phyloP scores from a whole-genome alignment of 2,113 vertebrate species.

The Dasyornis broadbenti region DNA sequence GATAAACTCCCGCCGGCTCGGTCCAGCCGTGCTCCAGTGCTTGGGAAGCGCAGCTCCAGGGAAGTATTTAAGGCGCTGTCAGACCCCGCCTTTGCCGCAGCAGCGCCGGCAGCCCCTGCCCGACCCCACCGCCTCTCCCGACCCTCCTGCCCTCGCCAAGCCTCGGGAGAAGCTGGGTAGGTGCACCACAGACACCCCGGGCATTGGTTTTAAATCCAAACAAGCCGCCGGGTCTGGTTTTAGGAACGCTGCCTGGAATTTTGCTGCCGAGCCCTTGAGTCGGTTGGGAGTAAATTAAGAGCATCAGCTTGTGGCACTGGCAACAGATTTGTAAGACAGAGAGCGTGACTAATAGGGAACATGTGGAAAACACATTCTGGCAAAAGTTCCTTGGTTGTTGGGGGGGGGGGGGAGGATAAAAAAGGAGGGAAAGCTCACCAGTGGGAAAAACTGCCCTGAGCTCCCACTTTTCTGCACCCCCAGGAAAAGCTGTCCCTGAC shows the following conservation, averaged over 20 bases:
- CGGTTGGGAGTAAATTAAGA: not conserved
- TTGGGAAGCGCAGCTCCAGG: not conserved
- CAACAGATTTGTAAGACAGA: not conserved
- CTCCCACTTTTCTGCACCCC: not conserved
- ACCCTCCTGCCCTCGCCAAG: not conserved
- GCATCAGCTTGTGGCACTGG: not conserved
- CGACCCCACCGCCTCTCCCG: not conserved
- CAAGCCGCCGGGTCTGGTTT: not conserved
- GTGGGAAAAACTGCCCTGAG: not conserved
- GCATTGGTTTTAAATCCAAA: not conserved
- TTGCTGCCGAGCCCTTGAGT: not conserved
- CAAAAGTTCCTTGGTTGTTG: not conserved
- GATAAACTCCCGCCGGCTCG: not conserved
- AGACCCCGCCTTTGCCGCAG: slow-evolving; percentile 48
- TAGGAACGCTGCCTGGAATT: slow-evolving; percentile 28
- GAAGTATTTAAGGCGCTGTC: not conserved
- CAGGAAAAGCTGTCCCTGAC: not conserved
- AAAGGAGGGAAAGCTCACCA: not conserved
- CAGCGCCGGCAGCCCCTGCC: not conserved
- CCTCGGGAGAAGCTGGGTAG: not conserved
- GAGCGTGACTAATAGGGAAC: slow-evolving; percentile 56
- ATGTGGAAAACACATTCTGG: slow-evolving; percentile 43
- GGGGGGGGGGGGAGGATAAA: not conserved
- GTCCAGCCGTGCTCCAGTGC: not conserved
- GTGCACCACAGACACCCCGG: not conserved